phyloP scores from a whole-genome alignment of 1,140 invertebrate genomes.

The Steinernema feltiae region DNA sequence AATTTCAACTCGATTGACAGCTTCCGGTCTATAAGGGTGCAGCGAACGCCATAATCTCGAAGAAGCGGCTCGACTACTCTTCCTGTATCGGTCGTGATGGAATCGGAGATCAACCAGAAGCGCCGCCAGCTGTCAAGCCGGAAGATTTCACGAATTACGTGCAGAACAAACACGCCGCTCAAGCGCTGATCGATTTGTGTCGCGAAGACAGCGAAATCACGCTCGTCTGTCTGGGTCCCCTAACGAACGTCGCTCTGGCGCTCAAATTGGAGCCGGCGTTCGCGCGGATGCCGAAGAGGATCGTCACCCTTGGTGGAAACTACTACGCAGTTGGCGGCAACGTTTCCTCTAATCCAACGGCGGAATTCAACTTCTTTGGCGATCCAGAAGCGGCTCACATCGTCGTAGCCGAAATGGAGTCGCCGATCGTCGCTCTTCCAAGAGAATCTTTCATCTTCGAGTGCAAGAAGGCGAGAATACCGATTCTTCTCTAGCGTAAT shows the following conservation, averaged over 20 bases:
- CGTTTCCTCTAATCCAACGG: constrained; percentile 67
- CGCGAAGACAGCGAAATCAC: constrained; percentile 62
- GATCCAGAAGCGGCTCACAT: constrained; percentile 76
- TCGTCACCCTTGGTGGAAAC: constrained; percentile 75
- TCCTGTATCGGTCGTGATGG: constrained; percentile 53
- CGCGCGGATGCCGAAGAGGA: constrained; percentile 64
- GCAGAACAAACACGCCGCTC: constrained; percentile 36
- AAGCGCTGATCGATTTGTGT: constrained; percentile 58
- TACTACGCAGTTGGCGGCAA: constrained; percentile 64
- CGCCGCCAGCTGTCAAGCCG: constrained; percentile 39
- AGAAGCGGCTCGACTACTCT: background rate
- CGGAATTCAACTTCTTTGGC: constrained; percentile 73
- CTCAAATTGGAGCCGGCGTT: constrained; percentile 68
- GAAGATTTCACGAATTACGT: constrained; percentile 37
- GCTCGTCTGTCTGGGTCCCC: constrained; percentile 68
- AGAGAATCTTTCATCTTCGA: constrained; percentile 56
- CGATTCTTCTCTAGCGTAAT: constrained; percentile 21
- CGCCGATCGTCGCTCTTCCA: constrained; percentile 62
- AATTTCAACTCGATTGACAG: constrained; percentile 8
- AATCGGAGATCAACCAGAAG: constrained; percentile 46
- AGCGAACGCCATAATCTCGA: constrained; percentile 38
- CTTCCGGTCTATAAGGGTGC: constrained; percentile 54
- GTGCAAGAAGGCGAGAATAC: constrained; percentile 21
- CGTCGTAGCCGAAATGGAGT: constrained; percentile 77
- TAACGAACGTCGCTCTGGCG: constrained; percentile 73